Evolutionary conservation across 2,797 vertebrate genomes (phyloP).

Genomic region (Hoplostethus mediterraneus): DNA sequence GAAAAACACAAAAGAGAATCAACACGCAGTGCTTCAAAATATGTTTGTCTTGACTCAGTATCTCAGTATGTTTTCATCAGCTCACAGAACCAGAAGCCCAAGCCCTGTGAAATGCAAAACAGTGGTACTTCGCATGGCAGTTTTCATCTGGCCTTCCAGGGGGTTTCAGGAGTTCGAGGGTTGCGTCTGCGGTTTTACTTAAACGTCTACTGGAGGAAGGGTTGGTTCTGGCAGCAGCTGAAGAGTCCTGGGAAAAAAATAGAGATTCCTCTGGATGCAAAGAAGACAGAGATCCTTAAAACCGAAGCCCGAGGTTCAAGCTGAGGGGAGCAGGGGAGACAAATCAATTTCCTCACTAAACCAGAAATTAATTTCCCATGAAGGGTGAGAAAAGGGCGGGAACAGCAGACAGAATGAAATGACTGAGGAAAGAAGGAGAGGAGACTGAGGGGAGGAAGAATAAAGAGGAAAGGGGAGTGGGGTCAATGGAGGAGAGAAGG

Average conservation of each 20-base stretch:
- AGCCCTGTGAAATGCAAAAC: not conserved
- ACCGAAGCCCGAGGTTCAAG: constrained; percentile 8
- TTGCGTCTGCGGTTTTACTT: constrained; percentile 30
- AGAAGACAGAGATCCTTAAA: not conserved
- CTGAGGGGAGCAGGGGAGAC: not conserved
- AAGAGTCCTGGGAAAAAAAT: not conserved
- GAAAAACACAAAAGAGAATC: not conserved
- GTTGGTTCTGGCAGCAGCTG: constrained; percentile 30
- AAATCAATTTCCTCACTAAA: not conserved
- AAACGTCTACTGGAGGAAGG: constrained; percentile 3
- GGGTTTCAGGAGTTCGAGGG: not conserved
- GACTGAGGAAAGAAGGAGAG: not conserved
- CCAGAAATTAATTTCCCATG: constrained; percentile 4
- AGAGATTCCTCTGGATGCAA: constrained; percentile 9
- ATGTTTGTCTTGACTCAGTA: not conserved
- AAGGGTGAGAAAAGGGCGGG: not conserved
- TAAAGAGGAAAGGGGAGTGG: not conserved
- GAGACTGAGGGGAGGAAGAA: not conserved
- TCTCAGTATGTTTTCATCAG: not conserved
- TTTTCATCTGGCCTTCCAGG: constrained; percentile 6
- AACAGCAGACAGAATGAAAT: constrained; percentile 5
- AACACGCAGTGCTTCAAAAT: not conserved
- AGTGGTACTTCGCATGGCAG: not conserved
- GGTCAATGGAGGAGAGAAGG: constrained; percentile 18
- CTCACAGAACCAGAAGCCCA: not conserved